Evolutionary conservation across 1,140 invertebrate species (phyloP).

Genomic region (Protaetia brevitarsis): DNA sequence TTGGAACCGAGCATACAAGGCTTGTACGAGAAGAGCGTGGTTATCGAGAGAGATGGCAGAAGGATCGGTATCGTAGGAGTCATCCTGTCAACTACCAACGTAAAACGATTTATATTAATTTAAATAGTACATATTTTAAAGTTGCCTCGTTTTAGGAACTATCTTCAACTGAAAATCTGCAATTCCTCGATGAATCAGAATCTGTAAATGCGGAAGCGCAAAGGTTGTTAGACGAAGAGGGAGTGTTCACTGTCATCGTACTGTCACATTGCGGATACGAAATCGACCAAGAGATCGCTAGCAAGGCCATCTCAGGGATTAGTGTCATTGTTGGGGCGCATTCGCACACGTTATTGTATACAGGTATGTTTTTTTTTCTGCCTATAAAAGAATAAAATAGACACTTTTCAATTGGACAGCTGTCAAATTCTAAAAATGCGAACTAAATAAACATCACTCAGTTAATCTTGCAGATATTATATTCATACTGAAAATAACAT

Average conservation of each 20-base stretch:
- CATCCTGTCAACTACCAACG: slow-evolving; percentile 61
- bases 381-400: background rate
- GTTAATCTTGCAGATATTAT: no score
- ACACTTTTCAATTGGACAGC: no score
- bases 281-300: slow-evolving; percentile 64
- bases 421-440: no score
- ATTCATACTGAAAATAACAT: no score
- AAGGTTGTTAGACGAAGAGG: slow-evolving; percentile 45
- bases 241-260: slow-evolving; percentile 48
- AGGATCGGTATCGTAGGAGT: slow-evolving; percentile 83
- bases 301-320: slow-evolving; percentile 59
- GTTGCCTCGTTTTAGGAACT: slow-evolving; percentile 35
- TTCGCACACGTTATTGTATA: slow-evolving; percentile 60
- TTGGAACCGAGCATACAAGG: slow-evolving; percentile 66
- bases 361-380: slow-evolving; percentile 30
- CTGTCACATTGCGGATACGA: slow-evolving; percentile 60
- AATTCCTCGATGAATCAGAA: slow-evolving; percentile 51
- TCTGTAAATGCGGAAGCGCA: slow-evolving; percentile 46
- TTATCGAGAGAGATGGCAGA: slow-evolving; percentile 55
- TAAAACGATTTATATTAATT: slow-evolving; percentile 39
- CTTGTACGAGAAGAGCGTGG: slow-evolving; percentile 58
- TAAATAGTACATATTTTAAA: background rate
- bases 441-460: no score
- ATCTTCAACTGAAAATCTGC: slow-evolving; percentile 46
- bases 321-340: slow-evolving; percentile 86